Evolutionary conservation across 1,140 invertebrate species (phyloP).

Genomic region (Ceratitis capitata): DNA sequence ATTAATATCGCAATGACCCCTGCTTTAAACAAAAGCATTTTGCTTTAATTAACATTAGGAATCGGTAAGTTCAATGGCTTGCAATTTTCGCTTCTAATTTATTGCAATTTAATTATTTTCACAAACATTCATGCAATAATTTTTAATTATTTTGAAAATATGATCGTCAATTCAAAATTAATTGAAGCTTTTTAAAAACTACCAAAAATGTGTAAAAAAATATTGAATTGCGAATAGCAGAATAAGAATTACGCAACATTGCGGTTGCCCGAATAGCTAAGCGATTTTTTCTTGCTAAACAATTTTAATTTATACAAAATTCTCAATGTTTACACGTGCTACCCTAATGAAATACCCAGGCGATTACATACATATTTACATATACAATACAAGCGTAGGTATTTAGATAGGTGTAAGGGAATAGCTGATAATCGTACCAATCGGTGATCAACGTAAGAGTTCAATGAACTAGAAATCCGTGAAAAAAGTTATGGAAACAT

Average conservation of each 20-base stretch:
- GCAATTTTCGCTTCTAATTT: too few relatives aligned
- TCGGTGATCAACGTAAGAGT: not conserved
- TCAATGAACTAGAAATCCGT: conserved; percentile 15
- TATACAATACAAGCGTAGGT: not conserved
- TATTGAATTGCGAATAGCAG: not conserved
- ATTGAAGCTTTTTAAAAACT: not conserved
- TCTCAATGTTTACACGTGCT: too few relatives aligned
- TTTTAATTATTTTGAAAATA: too few relatives aligned
- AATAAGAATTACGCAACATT: not conserved
- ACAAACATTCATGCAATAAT: too few relatives aligned
- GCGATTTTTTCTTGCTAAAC: not conserved
- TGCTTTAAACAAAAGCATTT: too few relatives aligned
- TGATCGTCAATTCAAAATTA: not conserved
- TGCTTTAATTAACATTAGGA: too few relatives aligned
- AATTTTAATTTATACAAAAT: conserved; percentile 1
- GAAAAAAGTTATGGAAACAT: not conserved
- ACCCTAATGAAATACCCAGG: too few relatives aligned
- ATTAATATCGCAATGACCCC: too few relatives aligned
- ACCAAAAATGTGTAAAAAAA: not conserved
- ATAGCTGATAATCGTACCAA: not conserved
- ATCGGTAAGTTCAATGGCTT: too few relatives aligned
- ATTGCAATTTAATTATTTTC: too few relatives aligned
- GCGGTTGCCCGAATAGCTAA: not conserved
- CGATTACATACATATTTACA: not conserved
- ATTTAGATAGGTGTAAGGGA: not conserved